Percentiles rank a stretch among this genome's conserved stretches.
Evolutionary conservation across 2,113 vertebrate species (phyloP).

Genomic region (Pampusana beccarii): DNA sequence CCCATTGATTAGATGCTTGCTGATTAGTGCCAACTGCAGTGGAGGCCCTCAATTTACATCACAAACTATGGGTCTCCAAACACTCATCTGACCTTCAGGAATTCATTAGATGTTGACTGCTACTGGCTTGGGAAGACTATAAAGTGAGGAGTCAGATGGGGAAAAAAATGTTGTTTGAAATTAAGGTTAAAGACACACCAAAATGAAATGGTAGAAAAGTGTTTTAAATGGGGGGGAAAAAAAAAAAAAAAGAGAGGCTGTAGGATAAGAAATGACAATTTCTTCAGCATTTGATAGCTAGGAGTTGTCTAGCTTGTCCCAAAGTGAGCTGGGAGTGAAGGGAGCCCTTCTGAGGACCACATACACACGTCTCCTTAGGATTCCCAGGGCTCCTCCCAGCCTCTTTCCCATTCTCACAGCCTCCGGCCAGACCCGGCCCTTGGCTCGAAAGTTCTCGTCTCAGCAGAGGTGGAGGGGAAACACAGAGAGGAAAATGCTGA

Average conservation of each 20-base stretch:
- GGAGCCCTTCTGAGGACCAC: neutral
- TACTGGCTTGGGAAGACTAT: neutral
- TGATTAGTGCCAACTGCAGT: slow-evolving; percentile 59
- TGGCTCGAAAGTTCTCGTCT: neutral
- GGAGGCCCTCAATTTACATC: neutral
- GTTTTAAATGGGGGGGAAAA: neutral
- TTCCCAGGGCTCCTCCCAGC: neutral
- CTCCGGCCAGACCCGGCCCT: neutral
- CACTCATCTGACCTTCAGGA: slow-evolving; percentile 4
- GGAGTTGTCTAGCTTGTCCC: neutral
- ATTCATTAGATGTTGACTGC: slow-evolving; percentile 12
- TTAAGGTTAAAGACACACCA: neutral
- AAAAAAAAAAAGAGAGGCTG: neutral
- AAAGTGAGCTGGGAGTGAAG: neutral
- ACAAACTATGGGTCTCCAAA: slow-evolving; percentile 14
- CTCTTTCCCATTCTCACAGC: neutral
- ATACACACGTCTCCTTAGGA: neutral
- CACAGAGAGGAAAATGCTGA: neutral
- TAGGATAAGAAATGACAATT: neutral
- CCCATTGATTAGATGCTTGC: slow-evolving; percentile 63
- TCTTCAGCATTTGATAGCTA: neutral
- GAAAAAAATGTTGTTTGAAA: neutral
- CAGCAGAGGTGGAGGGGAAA: neutral
- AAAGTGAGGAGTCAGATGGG: neutral
- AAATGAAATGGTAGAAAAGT: neutral